These are phyloP conservation scores for Sympetrum striolatum DNA, from an alignment of 2,888 invertebrate genomes.

Conservation along the genomic window DNA sequence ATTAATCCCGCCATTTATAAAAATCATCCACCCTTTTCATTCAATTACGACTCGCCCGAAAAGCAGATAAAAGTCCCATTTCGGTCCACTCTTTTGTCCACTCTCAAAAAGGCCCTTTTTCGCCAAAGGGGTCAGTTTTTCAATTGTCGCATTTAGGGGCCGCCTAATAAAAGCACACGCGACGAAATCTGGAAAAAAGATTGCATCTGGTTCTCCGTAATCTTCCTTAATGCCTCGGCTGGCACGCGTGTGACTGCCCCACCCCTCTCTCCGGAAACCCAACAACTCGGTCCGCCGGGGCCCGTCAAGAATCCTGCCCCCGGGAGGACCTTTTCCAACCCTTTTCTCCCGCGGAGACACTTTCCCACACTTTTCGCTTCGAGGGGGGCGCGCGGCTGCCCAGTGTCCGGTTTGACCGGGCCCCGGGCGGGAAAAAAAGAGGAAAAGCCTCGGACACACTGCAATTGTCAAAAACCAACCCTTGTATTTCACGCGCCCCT, in stretches of 20 bases:
- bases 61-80: too few relatives aligned
- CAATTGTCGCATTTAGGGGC: not conserved
- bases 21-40: too few relatives aligned
- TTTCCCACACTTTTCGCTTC: constrained; percentile 20
- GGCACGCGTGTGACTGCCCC: not conserved
- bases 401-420: constrained; percentile 42
- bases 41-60: too few relatives aligned
- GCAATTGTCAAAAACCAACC: constrained; percentile 24
- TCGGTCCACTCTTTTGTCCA: too few relatives aligned
- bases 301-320: constrained; percentile 38
- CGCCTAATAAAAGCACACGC: not conserved
- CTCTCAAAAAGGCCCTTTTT: not conserved
- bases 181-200: not conserved
- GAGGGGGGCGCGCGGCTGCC: constrained; percentile 7
- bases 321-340: constrained; percentile 29
- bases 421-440: not conserved
- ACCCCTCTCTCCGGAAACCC: not conserved
- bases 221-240: not conserved
- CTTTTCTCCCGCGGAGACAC: constrained; percentile 31
- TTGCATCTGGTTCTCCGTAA: not conserved
- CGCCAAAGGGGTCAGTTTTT: not conserved
- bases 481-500: not conserved
- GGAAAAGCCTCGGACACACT: not conserved
- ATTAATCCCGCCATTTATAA: too few relatives aligned
- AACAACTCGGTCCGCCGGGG: constrained; percentile 2